Evolutionary conservation across 2,888 invertebrate species (phyloP), one percentile per base, ranked within the genome.

Genomic region (Trissolcus japonicus): DNA sequence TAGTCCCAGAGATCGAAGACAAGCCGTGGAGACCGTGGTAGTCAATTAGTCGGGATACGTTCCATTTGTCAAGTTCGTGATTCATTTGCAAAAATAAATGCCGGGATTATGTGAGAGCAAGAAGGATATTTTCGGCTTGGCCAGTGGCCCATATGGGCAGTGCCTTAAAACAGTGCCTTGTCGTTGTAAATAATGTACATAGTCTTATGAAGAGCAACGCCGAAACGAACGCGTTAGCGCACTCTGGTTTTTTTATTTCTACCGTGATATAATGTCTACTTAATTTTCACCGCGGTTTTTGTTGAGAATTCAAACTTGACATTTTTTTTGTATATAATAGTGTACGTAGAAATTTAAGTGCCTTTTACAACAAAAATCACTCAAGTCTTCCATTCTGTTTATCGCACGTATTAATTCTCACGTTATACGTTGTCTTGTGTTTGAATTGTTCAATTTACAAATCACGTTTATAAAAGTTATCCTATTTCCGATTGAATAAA

Each of bases 11-110:
- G 76, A 91, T 92, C 76, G 94, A 94, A 84, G 94, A 94, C 53
- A 94, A 94, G 84, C 94, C 94, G 25, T 95, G 95, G 95, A 91
- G 95, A 84, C 95, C 95, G 2, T 95, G 95, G 95, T 94, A 87
- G 84, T 84, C 19, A 6, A 40, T 56, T 62, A 19, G 71, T 65
- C 29, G 65, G 50, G 16, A 65, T 59, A 43, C 29, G 62, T 57
- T 62, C 55, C 17, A 56, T 60, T 59, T 21, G 55, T 56, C 40
- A 56, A 54, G 55, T 61, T 66, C 60, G 69, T 65, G 68, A 68
- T 51, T 63, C 60, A 53, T 9, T 59, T 72, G 62, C 71, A 62
- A 71, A 76, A 71, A 62, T 76, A 76, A 51, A 76, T 57, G 63
- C 61, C 54, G 50, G 65, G 65, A 69, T 60, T 68, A 35, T 57